phyloP scores from a whole-genome alignment of 2,797 vertebrate species.

The Chelonia mydas region DNA sequence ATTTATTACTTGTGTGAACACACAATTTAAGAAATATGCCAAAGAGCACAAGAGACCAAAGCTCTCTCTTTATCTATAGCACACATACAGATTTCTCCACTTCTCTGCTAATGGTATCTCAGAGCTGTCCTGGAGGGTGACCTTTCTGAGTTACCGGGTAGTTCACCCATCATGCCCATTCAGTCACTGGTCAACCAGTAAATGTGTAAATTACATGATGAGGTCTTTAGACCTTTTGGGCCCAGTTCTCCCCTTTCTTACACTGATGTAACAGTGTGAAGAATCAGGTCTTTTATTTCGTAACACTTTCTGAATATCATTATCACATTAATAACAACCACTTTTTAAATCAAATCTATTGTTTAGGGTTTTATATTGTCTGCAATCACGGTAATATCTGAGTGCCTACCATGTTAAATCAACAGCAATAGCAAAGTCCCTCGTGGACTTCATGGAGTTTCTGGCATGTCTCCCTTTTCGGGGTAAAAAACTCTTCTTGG shows the following conservation, averaged over 20 bases:
- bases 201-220: not conserved
- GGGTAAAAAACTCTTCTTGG: not conserved
- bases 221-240: not conserved
- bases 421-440: not conserved
- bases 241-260: accelerated
- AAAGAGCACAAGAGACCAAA: not conserved
- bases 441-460: not conserved
- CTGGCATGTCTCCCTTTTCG: not conserved
- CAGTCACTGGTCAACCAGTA: accelerated
- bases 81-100: not conserved
- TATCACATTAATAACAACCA: not conserved
- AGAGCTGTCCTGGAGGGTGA: not conserved
- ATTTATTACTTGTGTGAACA: not conserved
- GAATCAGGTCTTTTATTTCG: not conserved
- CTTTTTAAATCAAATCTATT: not conserved
- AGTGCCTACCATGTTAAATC: not conserved
- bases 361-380: not conserved
- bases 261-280: not conserved
- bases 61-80: not conserved
- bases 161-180: not conserved
- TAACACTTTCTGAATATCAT: accelerated
- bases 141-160: not conserved
- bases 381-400: not conserved
- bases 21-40: not conserved
- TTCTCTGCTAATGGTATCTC: not conserved